A percentile compares a stretch with the other conserved stretches of the same genome.
Evolutionary conservation across 2,888 invertebrate genomes (phyloP).

Genomic region (Drosophila fulvimacula): DNA sequence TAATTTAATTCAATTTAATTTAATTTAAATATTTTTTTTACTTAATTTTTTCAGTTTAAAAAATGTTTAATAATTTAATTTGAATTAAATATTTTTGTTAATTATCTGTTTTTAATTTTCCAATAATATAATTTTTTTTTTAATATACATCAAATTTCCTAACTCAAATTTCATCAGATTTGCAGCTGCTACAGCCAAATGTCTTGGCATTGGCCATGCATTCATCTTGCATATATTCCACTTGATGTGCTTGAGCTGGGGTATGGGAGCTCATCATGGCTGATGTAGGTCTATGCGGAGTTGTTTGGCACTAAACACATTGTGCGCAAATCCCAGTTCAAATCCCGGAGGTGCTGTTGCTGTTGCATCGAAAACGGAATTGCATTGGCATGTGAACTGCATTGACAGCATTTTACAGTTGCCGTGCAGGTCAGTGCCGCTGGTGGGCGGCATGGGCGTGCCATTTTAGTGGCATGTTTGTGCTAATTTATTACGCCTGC

Average conservation of each 20-base stretch:
- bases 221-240: conserved; percentile 9
- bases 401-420: conserved; percentile 75
- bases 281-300: conserved; percentile 6
- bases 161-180: background rate
- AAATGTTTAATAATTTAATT: too few species aligned
- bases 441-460: conserved; percentile 56
- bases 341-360: conserved; percentile 73
- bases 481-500: conserved; percentile 80
- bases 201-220: background rate
- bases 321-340: conserved; percentile 73
- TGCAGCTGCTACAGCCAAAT: background rate
- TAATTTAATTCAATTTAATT: too few species aligned
- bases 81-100: too few species aligned
- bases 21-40: too few species aligned
- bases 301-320: conserved; percentile 75
- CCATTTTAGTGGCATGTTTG: conserved; percentile 80
- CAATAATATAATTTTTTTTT: too few species aligned
- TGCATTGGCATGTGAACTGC: conserved; percentile 71
- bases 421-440: conserved; percentile 50
- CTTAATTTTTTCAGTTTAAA: too few species aligned
- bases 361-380: conserved; percentile 54
- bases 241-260: conserved; percentile 40
- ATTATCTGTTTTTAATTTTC: too few species aligned
- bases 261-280: conserved; percentile 28
- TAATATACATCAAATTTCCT: background rate